Evolutionary conservation across 1,140 invertebrate species (phyloP).

Genomic region (Drosophila littoralis): DNA sequence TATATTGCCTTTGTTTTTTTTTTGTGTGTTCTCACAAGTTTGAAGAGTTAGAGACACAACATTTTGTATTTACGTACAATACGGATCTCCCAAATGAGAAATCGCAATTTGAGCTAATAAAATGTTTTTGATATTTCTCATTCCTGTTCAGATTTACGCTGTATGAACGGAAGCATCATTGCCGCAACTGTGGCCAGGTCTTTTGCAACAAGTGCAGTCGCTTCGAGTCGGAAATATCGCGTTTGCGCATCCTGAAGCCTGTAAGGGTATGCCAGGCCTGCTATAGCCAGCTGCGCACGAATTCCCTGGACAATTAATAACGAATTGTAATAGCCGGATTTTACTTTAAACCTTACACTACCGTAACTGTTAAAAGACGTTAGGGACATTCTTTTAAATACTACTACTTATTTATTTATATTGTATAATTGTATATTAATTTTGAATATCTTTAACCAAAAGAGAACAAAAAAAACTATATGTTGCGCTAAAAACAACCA

Average conservation of each 20-base stretch:
- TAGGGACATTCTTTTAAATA: constrained; percentile 53
- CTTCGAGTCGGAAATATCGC: constrained; percentile 97
- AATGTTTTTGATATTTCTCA: background rate
- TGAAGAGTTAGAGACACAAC: no score
- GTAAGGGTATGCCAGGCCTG: constrained; percentile 96
- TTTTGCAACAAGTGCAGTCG: constrained; percentile 98
- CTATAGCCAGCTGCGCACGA: constrained; percentile 85
- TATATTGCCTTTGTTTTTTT: no score
- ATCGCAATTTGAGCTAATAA: no score
- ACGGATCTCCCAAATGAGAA: no score
- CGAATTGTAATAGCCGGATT: constrained; percentile 26
- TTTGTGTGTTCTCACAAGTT: no score
- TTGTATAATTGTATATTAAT: constrained; percentile 37
- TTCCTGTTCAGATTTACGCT: constrained; percentile 90
- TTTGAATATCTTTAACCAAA: constrained; percentile 58
- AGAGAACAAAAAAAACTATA: constrained; percentile 10
- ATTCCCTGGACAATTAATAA: constrained; percentile 75
- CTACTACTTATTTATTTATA: constrained; percentile 44
- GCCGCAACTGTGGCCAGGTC: constrained; percentile 97
- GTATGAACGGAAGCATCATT: constrained; percentile 98
- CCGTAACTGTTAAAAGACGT: constrained; percentile 49
- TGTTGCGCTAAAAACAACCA: constrained; percentile 62
- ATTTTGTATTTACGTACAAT: no score
- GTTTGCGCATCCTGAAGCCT: constrained; percentile 94
- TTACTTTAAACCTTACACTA: constrained; percentile 20